Evolutionary conservation across 2,797 vertebrate species (phyloP).

Genomic region (Phoeniculus purpureus): DNA sequence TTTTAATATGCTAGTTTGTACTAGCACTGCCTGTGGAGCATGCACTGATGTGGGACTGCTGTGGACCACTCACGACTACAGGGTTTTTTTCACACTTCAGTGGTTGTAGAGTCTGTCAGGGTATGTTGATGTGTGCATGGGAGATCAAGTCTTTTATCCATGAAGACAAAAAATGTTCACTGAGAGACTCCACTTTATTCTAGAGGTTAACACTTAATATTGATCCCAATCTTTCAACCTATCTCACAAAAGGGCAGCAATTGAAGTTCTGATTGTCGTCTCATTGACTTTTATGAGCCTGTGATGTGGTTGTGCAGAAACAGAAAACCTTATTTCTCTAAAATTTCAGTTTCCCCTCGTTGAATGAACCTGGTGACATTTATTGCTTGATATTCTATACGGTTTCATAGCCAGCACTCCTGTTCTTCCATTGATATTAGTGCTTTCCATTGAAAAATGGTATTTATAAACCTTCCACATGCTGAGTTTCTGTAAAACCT

Average conservation of each 20-base stretch:
- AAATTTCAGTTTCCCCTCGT: neutral
- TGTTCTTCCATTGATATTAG: neutral
- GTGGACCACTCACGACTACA: neutral
- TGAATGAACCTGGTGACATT: neutral
- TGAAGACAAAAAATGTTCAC: neutral
- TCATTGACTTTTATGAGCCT: neutral
- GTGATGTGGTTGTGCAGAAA: neutral
- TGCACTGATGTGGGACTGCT: neutral
- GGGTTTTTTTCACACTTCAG: neutral
- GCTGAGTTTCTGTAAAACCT: neutral
- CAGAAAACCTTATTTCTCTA: neutral
- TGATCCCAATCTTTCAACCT: neutral
- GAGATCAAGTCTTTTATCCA: neutral
- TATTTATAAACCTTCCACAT: neutral
- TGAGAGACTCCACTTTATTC: neutral
- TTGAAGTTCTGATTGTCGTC: neutral
- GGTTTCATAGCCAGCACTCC: neutral
- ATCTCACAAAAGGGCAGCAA: neutral
- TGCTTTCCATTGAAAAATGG: neutral
- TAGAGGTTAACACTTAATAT: neutral
- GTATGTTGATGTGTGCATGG: neutral
- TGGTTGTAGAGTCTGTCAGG: neutral
- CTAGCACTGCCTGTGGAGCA: neutral
- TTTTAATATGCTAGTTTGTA: neutral
- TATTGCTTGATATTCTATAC: neutral